These are phyloP conservation scores for Micronisus gabar DNA, from an alignment of 2,113 vertebrate genomes.

Conservation along the genomic window DNA sequence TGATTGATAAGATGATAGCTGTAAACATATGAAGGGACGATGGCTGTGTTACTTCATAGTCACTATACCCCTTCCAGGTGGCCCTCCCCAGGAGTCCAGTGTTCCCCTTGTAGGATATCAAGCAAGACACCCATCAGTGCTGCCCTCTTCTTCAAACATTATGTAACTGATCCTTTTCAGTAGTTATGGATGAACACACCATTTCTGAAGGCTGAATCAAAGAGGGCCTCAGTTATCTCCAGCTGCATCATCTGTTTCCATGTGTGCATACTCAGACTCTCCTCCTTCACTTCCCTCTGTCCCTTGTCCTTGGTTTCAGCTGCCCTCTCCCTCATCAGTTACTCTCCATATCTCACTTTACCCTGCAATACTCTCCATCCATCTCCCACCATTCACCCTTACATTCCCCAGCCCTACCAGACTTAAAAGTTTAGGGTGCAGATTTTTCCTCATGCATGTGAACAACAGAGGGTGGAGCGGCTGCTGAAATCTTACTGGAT, in stretches of 20 bases:
- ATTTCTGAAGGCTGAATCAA: background rate
- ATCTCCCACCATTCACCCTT: background rate
- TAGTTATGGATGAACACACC: background rate
- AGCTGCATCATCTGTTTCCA: background rate
- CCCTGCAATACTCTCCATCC: background rate
- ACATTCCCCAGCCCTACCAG: background rate
- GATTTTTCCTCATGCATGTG: background rate
- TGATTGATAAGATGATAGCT: background rate
- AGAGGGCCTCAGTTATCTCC: background rate
- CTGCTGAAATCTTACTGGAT: slow-evolving; percentile 40
- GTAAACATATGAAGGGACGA: background rate
- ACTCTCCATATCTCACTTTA: background rate
- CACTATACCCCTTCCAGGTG: background rate
- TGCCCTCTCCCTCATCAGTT: background rate
- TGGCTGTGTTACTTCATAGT: background rate
- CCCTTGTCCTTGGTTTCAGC: background rate
- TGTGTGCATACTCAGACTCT: background rate
- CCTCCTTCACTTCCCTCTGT: background rate
- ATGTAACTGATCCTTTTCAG: background rate
- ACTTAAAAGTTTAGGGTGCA: background rate
- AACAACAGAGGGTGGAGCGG: background rate
- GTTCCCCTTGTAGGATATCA: background rate
- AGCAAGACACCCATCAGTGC: background rate
- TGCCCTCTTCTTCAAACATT: background rate
- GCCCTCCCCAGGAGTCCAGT: background rate